Evolutionary conservation across 2,888 invertebrate genomes (phyloP).

Genomic region (Dichetophora obliterata): DNA sequence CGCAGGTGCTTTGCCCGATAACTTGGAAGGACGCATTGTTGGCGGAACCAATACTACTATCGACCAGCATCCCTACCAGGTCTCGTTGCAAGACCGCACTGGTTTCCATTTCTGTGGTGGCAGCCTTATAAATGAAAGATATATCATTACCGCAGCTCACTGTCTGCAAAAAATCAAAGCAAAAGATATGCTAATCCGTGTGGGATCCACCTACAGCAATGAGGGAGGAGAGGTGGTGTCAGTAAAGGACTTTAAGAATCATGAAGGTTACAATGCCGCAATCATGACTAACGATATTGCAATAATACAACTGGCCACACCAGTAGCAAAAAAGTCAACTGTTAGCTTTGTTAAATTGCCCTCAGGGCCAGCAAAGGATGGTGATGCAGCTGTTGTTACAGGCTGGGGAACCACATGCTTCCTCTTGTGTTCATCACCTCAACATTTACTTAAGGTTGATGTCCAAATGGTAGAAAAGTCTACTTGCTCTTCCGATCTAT

Average conservation of each 20-base stretch:
- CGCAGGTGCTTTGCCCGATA: conserved; percentile 32
- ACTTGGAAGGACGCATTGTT: conserved; percentile 50
- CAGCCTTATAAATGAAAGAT: conserved; percentile 69
- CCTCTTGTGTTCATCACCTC: conserved; percentile 16
- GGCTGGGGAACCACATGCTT: conserved; percentile 54
- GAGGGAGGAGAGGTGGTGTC: conserved; percentile 52
- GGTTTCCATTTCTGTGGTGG: conserved; percentile 72
- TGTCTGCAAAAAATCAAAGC: conserved; percentile 67
- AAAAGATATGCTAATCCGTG: conserved; percentile 67
- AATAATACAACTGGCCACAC: conserved; percentile 70
- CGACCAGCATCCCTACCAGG: conserved; percentile 49
- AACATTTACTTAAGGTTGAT: conserved; percentile 66
- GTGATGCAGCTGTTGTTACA: conserved; percentile 47
- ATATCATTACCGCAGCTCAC: conserved; percentile 75
- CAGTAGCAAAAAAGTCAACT: conserved; percentile 65
- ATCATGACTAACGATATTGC: conserved; percentile 73
- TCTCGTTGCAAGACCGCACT: conserved; percentile 49
- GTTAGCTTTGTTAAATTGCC: conserved; percentile 70
- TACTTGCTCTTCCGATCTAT: conserved; percentile 68
- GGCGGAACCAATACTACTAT: conserved; percentile 52
- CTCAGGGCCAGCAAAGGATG: conserved; percentile 50
- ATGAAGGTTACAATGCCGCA: conserved; percentile 66
- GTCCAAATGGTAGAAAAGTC: conserved; percentile 65
- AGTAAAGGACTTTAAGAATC: conserved; percentile 52
- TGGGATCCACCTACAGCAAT: conserved; percentile 71